Conservation (phyloP, 2,113 vertebrate species). For the Cynopterus brachyotis region DNA sequence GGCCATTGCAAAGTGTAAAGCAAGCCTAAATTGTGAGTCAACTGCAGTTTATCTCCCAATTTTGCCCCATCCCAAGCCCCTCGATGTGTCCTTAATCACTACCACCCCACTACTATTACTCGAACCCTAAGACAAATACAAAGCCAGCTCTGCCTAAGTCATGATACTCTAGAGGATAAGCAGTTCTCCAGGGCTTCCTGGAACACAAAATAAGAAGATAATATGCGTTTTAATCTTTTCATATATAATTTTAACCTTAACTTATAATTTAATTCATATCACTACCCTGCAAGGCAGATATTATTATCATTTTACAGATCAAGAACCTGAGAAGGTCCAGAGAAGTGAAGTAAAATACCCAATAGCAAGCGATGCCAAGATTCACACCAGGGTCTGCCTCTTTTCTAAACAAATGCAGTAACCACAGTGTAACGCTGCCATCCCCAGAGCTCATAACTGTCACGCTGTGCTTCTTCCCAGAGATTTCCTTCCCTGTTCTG, state of each 20-base stretch:
- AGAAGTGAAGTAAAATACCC: neutral
- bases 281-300: neutral
- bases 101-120: neutral
- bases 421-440: neutral
- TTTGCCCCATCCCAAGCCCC: neutral
- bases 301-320: neutral
- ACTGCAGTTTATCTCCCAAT: neutral
- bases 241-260: neutral
- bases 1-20: neutral
- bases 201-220: constrained; percentile 13
- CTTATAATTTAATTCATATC: neutral
- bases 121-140: constrained; percentile 17
- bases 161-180: neutral
- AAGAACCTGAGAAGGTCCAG: neutral
- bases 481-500: neutral
- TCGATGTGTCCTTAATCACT: neutral
- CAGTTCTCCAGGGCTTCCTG: neutral
- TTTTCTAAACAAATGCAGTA: neutral
- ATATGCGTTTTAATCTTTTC: neutral
- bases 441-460: fast-evolving
- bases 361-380: neutral
- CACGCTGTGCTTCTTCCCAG: neutral
- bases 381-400: neutral
- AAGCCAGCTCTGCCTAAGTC: neutral
- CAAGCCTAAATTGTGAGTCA: neutral